These are phyloP conservation scores for Dascyllus trimaculatus DNA, from an alignment of 2,113 vertebrate genomes.

Conservation along the genomic window DNA sequence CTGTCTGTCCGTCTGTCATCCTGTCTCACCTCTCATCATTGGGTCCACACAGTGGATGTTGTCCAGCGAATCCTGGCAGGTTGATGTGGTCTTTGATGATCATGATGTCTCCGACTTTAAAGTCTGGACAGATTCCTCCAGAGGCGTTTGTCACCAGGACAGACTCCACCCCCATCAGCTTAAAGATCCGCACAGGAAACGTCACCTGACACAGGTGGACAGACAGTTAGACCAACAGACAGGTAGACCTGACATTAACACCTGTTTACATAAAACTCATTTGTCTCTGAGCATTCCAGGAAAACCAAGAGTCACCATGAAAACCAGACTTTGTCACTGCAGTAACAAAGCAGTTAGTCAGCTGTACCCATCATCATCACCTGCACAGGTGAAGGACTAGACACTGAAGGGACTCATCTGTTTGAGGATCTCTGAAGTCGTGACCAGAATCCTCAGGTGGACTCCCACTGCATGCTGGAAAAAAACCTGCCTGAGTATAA, in stretches of 20 bases:
- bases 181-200: constrained; percentile 81
- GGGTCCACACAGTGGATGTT: constrained; percentile 80
- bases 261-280: no score
- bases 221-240: not conserved
- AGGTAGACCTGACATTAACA: not conserved
- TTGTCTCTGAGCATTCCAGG: no score
- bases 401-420: no score
- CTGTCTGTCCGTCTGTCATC: not conserved
- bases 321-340: no score
- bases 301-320: no score
- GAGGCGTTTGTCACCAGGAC: constrained; percentile 82
- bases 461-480: no score
- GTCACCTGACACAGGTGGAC: constrained; percentile 70
- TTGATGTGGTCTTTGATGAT: constrained; percentile 84
- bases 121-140: constrained; percentile 81
- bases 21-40: constrained; percentile 79
- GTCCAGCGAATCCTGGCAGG: constrained; percentile 81
- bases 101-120: constrained; percentile 84
- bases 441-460: no score
- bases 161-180: constrained; percentile 80
- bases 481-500: not conserved
- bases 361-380: no score
- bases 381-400: no score
- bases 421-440: no score
- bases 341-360: no score